Percentiles rank a stretch among this genome's conserved stretches.
Evolutionary conservation across 2,113 vertebrate genomes (phyloP).

Genomic region (Antennarius striatus): DNA sequence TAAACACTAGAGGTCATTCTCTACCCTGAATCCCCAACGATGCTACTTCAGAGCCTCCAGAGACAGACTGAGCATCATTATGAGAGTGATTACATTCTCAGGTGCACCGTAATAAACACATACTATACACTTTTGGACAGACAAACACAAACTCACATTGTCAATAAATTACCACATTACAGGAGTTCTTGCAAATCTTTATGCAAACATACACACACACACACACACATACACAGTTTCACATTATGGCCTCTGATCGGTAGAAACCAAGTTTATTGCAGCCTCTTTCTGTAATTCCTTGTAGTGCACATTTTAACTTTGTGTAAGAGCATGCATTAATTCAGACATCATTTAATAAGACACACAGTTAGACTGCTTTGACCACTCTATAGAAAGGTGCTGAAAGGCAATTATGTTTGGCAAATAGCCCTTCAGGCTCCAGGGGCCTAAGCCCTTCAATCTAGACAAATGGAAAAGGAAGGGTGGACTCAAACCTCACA

Average conservation of each 20-base stretch:
- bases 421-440: conserved; percentile 75
- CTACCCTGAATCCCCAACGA: conserved; percentile 72
- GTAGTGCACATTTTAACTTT: conserved; percentile 68
- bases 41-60: conserved; percentile 62
- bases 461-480: conserved; percentile 38
- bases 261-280: conserved; percentile 64
- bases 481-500: conserved; percentile 26
- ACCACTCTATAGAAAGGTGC: conserved; percentile 77
- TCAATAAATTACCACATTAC: conserved; percentile 45
- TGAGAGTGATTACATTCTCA: conserved; percentile 60
- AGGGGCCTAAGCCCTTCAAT: conserved; percentile 64
- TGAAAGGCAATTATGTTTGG: conserved; percentile 79
- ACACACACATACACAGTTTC: conserved; percentile 14
- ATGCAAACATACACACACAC: conserved; percentile 7
- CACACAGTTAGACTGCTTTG: conserved; percentile 66
- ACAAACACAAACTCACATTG: conserved; percentile 35
- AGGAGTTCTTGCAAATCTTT: conserved; percentile 15
- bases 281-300: conserved; percentile 74
- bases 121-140: conserved; percentile 45
- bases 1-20: conserved; percentile 67
- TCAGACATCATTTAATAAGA: conserved; percentile 81
- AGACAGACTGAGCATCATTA: conserved; percentile 59
- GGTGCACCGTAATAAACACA: conserved; percentile 47
- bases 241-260: conserved; percentile 48
- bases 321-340: conserved; percentile 75